Evolutionary conservation across 2,888 invertebrate species (phyloP), one percentile per base, ranked within the genome.

Genomic region (Hyposoter dolosus): DNA sequence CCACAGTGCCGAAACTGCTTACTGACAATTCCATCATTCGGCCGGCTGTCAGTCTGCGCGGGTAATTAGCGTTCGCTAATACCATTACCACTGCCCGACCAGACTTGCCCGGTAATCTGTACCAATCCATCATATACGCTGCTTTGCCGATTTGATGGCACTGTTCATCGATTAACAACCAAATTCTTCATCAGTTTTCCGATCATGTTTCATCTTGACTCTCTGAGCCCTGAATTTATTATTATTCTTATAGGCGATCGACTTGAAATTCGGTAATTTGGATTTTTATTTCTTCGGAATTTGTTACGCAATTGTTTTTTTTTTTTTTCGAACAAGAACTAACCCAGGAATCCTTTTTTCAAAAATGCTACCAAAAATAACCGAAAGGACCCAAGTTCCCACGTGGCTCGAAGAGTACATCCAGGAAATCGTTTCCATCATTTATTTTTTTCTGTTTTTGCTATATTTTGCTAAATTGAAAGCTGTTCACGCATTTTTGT

Each of bases 11-110:
- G n/a, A 91, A 91, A 43, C 84, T 89, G 10, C 50, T 63, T 10
- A 91, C 66, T 3, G 90, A 91, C 60, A 91, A 84, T 17, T 90
- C 88, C 15, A 91, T 50, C 72, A 91, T 88, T 72, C 87, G 89
- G 0, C 88, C 90, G 6, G 91, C 91, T 0, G 89, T 88, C 1
- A 91, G 83, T 86, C 85, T 88, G 1, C 84, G 71, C 0, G 90
- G 88, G 77, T 71, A 81, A 71, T 84, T 88, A 0, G 90, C 88
- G 76, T 89, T 83, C 0, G 86, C 83, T 4, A 91, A 90, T 6
- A 91, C 56, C 43, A 90, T 32, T 17, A 89, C 65, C 5, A 90
- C 79, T 53, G 53, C 78, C 3, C 87, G 86, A 7, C 84, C 88
- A 15, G 66, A 85, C 72, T 87, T 88, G 6, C 45, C 35, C 10